These are phyloP conservation scores for Mirounga angustirostris DNA, from an alignment of 2,113 vertebrate species.

Conservation along the genomic window DNA sequence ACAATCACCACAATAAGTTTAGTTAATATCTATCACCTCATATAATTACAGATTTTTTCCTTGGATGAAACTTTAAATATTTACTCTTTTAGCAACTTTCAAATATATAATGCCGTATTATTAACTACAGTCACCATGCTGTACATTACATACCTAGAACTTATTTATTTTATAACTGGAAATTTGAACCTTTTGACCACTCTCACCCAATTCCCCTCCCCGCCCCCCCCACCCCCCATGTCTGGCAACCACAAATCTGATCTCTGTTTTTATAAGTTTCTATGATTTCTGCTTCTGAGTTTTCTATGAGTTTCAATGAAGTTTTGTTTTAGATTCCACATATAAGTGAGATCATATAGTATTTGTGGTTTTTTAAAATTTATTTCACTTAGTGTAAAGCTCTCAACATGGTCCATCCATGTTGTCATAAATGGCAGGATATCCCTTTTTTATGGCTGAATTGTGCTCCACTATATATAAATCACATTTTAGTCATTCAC, in stretches of 20 bases:
- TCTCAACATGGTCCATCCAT: not conserved
- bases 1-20: not conserved
- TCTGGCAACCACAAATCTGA: not conserved
- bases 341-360: not conserved
- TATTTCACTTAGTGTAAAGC: not conserved
- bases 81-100: not conserved
- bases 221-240: too few relatives aligned
- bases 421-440: not conserved
- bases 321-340: not conserved
- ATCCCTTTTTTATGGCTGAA: not conserved
- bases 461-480: not conserved
- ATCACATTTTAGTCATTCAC: not conserved
- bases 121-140: not conserved
- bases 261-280: not conserved
- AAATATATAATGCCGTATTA: not conserved
- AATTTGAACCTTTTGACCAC: not conserved
- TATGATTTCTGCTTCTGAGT: not conserved
- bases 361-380: not conserved
- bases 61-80: not conserved
- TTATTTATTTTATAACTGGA: not conserved
- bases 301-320: not conserved
- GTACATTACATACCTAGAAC: not conserved
- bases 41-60: not conserved
- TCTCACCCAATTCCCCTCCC: not conserved
- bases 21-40: not conserved